Evolutionary conservation across 1,140 invertebrate genomes (phyloP), one percentile per base, ranked within the genome.

Genomic region (Hyles euphorbiae): DNA sequence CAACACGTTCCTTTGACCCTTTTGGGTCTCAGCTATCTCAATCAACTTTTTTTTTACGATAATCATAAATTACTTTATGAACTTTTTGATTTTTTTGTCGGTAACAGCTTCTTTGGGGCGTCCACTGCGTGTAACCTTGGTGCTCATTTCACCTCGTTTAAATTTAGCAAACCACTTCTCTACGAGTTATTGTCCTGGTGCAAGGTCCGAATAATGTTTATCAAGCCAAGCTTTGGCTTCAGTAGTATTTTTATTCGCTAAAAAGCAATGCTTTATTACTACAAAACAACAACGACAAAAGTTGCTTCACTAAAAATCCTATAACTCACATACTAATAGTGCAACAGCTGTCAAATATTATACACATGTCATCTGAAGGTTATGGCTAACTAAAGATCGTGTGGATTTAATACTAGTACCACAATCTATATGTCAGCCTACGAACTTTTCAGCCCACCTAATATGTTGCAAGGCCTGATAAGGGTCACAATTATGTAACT

Each of bases 81-180:
- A 51, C 36, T 58, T 58, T 75, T 67, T 51, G 7, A 51, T 51
- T 11, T 51, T 51, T 51, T 51, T 22, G 22, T 22, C 22, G 22
- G 22, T 22, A 22, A 22, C 22, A 22, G 22, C 22, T 22, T 22
- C 22, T 22, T 22, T 22, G 22, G 22, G 22, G 22, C 22, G 22
- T 22, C 22, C 22, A 22, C 22, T 22, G 22, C 49, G 11, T 32
- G 5, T 11, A 7, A 76, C 61, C 58, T 68, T 50, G 46, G 67
- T 72, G 65, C 58, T 51, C 12, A 56, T 75, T 68, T 69, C 67
- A 58, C 70, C 68, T 32, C 67, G 67, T 73, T 78, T 68, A 70
- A 75, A 74, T 0, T 76, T 67, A 62, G 61, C 66, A 73, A 51
- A 74, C 65, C 72, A 80, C 3, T 53, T 10, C 57, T 22, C 22